Base-by-base conservation (phyloP, 2,888 invertebrate genomes). In the Drosophila tripunctata region DNA sequence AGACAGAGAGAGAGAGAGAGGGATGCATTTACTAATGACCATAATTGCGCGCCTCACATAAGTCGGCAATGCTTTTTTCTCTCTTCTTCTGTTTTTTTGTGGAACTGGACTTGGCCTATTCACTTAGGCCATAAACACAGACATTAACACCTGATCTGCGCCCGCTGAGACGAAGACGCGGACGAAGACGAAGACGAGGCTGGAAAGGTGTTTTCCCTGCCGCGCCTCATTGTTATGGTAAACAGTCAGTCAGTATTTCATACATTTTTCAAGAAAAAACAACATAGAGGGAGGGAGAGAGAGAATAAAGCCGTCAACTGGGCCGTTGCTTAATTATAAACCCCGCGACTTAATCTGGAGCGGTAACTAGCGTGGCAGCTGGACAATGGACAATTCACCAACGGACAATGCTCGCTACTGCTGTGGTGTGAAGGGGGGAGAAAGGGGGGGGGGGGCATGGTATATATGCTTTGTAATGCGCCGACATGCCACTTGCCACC, bases 81-180 rank as follows among this genome's bases (percentile, higher is more conserved):
- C 19, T 15, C 7, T 31, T 3, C 4, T 4, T 43, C 30, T 27
- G 12, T 10, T 30, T 14, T n/a, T n/a, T n/a, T n/a, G n/a, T n/a
- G 14, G 19, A 12, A n/a, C 5, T 22, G 43, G 41, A 35, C 55
- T 17, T 10, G 40, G 63, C 56, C 72, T 68, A 75, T 75, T 82
- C 75, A 79, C 79, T 82, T 75, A 70, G 69, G 70, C 60, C 74
- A 76, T 84, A 86, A 88, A 87, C 84, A 81, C 83, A 86, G 82
- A 82, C 82, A 88, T 89, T 89, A 89, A 85, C 89, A 89, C 89
- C 89, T 89, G 88, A 89, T 82, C 77, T 64, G 15, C 36, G 61
- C 60, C 50, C 7, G 67, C 43, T 52, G 57, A 17, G 55, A 24
- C 21, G 41, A 7, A 22, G 27, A 27, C 27, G 10, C 10, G 10